Percentiles rank a stretch among this genome's conserved stretches.
Evolutionary conservation across 23 tunicate genomes (phyloP).

Genomic region (Trididemnum nubilum): DNA sequence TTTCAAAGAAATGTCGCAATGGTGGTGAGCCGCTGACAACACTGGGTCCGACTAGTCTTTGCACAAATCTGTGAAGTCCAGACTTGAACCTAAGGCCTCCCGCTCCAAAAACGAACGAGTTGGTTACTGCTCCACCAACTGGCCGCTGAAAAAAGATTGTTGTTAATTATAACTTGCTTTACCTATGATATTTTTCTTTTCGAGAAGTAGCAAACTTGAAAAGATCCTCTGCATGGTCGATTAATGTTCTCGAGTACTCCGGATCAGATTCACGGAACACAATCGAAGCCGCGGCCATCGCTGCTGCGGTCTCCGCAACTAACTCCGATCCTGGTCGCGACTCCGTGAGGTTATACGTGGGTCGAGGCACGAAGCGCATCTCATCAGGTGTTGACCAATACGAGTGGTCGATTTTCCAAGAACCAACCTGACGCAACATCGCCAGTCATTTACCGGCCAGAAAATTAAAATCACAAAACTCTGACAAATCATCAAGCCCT

Average conservation of each 20-base stretch:
- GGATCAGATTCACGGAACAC: conserved; percentile 58
- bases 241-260: conserved; percentile 49
- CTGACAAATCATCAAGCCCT: no score
- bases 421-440: conserved; percentile 94
- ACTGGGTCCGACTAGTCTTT: no score
- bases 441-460: no score
- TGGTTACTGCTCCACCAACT: no score
- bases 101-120: no score
- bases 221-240: conserved; percentile 78
- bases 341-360: conserved; percentile 64
- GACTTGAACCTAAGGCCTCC: no score
- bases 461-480: neutral
- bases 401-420: conserved; percentile 60
- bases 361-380: conserved; percentile 54
- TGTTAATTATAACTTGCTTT: no score
- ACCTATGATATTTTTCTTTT: conserved; percentile 90
- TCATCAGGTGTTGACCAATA: conserved; percentile 87
- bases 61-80: no score
- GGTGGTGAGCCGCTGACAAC: no score
- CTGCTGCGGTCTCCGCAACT: conserved; percentile 93
- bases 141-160: no score
- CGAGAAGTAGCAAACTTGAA: conserved; percentile 77
- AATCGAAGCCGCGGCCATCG: conserved; percentile 92
- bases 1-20: no score
- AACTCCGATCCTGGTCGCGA: conserved; percentile 78